Base-by-base conservation (phyloP, 2,797 vertebrate genomes). In the Euphonia xanthogaster region DNA sequence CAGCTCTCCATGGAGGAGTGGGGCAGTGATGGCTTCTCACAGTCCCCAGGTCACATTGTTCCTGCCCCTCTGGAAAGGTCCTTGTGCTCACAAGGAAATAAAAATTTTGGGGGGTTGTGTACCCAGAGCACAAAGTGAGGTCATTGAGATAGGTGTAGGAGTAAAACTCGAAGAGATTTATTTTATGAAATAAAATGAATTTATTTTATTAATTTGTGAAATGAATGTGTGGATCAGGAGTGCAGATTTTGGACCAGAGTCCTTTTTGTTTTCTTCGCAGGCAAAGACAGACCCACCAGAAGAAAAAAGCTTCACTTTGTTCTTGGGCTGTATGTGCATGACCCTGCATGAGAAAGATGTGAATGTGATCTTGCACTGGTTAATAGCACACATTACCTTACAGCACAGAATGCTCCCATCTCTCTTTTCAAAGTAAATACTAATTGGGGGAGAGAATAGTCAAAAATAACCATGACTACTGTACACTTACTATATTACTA, bases 11-110 rank as follows among this genome's bases (percentile, higher is more conserved):
- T 25, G 0, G 0, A 31, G 44, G 58, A 80, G 85, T 1, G 5
- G 58, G 50, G 66, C 75, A 42, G 40, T 4, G 57, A 7, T 58
- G 62, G 40, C 44, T 33, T 17, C 81, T 44, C 44, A 10, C 0
- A 1, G 23, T 27, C 60, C 31, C 0, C 0, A 22, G 4, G 3
- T 51, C 55, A 51, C 39, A 14, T 7, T 4, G 2, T 14, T 14
- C 42, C 37, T 45, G 22, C 30, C 58, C 55, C 51, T 23, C 6
- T 7, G n/a, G 35, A 48, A 60, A 53, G 14, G 27, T 33, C 62
- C 37, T 7, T 2, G 8, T 8, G 54, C 23, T 66, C 42, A 6
- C 0, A 11, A 51, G 57, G 37, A 82, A 33, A 50, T 10, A 0
- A 3, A 33, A 37, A 7, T 13, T 18, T 40, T 11, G 30, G 8